Conservation (phyloP, 2,113 vertebrate species). For the Petrocephalus microphthalmus region DNA sequence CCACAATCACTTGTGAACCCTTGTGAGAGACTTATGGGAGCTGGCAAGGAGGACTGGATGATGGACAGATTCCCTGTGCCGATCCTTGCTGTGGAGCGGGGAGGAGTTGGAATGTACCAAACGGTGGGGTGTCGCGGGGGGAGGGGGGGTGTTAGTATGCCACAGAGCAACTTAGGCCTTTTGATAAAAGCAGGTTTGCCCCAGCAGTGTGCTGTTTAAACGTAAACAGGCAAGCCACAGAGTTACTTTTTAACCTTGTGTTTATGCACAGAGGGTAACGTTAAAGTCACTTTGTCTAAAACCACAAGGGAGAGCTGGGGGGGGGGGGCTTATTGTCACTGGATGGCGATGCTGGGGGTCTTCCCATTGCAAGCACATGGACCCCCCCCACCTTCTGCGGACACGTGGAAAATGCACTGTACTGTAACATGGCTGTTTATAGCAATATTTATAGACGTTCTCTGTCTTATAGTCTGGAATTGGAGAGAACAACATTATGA, state of each 20-base stretch:
- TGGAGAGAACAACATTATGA: constrained; percentile 25
- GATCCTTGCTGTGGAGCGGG: not conserved
- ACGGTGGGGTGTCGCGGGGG: not conserved
- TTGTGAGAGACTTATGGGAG: not conserved
- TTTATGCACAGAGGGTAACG: not conserved
- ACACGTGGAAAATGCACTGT: constrained; percentile 69
- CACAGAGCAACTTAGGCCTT: not conserved
- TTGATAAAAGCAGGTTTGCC: not conserved
- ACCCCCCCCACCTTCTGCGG: constrained; percentile 51
- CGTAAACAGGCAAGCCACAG: not conserved
- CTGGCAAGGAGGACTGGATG: not conserved
- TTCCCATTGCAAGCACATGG: constrained; percentile 56
- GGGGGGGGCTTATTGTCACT: constrained; percentile 10
- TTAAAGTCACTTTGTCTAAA: not conserved
- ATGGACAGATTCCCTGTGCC: not conserved
- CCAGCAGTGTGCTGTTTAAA: not conserved
- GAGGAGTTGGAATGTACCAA: not conserved
- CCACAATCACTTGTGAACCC: not conserved
- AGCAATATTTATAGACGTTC: constrained; percentile 73
- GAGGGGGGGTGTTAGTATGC: not conserved
- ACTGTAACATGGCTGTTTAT: constrained; percentile 67
- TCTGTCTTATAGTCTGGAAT: constrained; percentile 50
- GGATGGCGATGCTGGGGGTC: constrained; percentile 50
- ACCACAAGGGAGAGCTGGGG: not conserved
- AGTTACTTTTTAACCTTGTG: not conserved